Percentiles rank a stretch among this genome's conserved stretches.
phyloP scores from a whole-genome alignment of 1,140 invertebrate species.

The Euura saliciscinereae region DNA sequence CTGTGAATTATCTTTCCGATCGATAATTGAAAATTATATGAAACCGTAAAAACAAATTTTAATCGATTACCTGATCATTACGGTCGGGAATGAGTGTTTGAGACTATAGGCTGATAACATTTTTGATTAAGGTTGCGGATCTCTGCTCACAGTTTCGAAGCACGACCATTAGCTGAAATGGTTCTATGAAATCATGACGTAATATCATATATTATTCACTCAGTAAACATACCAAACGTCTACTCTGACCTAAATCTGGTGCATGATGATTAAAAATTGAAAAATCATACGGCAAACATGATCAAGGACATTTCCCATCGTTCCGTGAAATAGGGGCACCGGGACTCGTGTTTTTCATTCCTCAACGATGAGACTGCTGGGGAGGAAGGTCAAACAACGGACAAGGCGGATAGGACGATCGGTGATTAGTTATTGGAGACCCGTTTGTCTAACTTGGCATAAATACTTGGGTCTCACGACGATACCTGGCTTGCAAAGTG shows the following conservation, averaged over 20 bases:
- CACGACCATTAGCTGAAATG: too few relatives aligned
- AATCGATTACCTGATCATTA: too few relatives aligned
- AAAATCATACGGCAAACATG: not conserved
- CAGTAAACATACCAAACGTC: not conserved
- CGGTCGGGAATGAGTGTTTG: too few relatives aligned
- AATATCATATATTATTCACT: not conserved
- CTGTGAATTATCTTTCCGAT: too few relatives aligned
- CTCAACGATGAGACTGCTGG: not conserved
- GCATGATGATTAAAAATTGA: not conserved
- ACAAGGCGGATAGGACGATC: not conserved
- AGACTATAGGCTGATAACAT: too few relatives aligned
- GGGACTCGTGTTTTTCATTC: too few relatives aligned
- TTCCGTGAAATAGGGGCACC: too few relatives aligned
- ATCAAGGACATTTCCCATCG: not conserved
- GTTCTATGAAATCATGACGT: too few relatives aligned
- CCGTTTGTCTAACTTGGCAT: slow-evolving; percentile 4
- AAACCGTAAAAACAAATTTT: too few relatives aligned
- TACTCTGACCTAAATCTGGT: not conserved
- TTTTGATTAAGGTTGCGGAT: too few relatives aligned
- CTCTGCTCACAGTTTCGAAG: too few relatives aligned
- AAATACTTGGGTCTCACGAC: slow-evolving; percentile 11
- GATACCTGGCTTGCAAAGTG: slow-evolving; percentile 21
- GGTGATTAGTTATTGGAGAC: slow-evolving; percentile 2
- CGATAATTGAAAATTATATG: too few relatives aligned
- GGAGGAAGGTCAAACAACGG: not conserved